Evolutionary conservation across 2,113 vertebrate genomes (phyloP), one percentile per base, ranked within the genome.

Genomic region (Salvelinus namaycush): DNA sequence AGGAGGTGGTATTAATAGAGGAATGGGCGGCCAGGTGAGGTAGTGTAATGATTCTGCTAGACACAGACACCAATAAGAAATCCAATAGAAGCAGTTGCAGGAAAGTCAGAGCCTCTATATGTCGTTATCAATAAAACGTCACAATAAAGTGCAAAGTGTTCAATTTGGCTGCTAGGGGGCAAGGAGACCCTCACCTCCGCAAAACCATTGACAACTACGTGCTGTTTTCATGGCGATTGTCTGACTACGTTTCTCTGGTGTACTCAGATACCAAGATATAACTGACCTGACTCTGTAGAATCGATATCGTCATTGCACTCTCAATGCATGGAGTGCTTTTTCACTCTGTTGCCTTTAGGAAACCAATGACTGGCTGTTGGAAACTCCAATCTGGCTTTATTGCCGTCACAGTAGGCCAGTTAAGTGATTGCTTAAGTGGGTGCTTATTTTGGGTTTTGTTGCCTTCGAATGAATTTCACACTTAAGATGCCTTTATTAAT

Each of bases 401-500:
- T 44, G 39, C 39, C 9, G 39, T 9, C 39, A 44, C 39, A 44
- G 9, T 44, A 44, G 39, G 39, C 39, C 39, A 44, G 39, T 44
- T 44, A 44, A 44, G 39, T 11, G 39, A 44, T 44, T 44, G 39
- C 39, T 44, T 44, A 44, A 44, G 39, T 11, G 39, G 39, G 0
- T 44, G 39, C 39, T 44, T 93, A 95, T 95, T 95, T 94, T 91
- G 92, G 93, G 94, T 95, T 94, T 94, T 92, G 93, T 95, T 91
- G 92, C 91, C 92, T 90, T 83, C 91, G 93, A 95, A 93, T 95
- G 94, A 93, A 96, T 94, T 94, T 93, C 93, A 92, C 39, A 94
- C 93, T 94, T 92, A 91, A 93, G 94, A 94, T 94, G 93, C 92
- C 9, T 44, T 44, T 44, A 11, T 44, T 44, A 44, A 44, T 44